Evolutionary conservation across 2,888 invertebrate species (phyloP).

Genomic region (Pseudanteris insignis): DNA sequence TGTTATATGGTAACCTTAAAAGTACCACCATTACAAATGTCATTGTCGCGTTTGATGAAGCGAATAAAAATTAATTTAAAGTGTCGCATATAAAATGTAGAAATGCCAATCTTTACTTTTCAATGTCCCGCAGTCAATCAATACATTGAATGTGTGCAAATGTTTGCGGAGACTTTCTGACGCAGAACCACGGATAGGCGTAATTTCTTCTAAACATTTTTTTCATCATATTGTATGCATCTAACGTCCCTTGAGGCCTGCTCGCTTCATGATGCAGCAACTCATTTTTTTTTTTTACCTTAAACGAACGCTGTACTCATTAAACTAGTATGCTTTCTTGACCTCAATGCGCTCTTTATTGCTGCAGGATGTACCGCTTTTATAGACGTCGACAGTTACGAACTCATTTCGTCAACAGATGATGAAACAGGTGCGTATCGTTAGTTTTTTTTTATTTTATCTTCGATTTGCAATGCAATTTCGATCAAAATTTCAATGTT

Average conservation of each 20-base stretch:
- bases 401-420: constrained; percentile 27
- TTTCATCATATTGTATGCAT: too few species aligned
- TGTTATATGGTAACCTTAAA: too few species aligned
- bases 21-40: too few species aligned
- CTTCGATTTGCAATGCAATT: too few species aligned
- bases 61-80: constrained; percentile 29
- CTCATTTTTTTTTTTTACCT: constrained; percentile 6
- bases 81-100: constrained; percentile 12
- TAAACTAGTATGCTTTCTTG: constrained; percentile 6
- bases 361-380: constrained; percentile 18
- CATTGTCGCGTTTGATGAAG: too few species aligned
- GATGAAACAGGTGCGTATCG: constrained; percentile 28
- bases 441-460: not conserved
- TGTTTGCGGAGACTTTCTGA: constrained; percentile 1
- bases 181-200: constrained; percentile 11
- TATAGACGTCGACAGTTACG: constrained; percentile 25
- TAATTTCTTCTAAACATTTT: too few species aligned
- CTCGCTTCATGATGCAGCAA: not conserved
- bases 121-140: constrained; percentile 23
- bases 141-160: constrained; percentile 14
- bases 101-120: constrained; percentile 24
- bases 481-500: too few species aligned
- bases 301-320: constrained; percentile 7
- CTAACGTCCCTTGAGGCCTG: too few species aligned
- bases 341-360: constrained; percentile 22